Evolutionary conservation across 2,888 invertebrate genomes (phyloP).

Genomic region (Eulithis prunata): DNA sequence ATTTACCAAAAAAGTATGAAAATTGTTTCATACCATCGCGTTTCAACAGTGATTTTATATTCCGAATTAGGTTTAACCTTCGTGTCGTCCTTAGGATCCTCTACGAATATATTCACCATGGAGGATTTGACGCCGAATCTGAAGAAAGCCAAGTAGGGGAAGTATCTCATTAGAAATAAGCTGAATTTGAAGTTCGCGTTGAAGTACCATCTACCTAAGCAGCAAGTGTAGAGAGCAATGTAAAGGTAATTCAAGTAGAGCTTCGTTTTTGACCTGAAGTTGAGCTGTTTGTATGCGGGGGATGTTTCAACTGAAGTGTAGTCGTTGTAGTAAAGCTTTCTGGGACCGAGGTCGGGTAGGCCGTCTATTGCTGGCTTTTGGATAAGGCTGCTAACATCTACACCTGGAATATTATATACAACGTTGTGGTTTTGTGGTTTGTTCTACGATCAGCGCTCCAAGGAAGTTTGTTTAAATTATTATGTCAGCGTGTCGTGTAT

Average conservation of each 20-base stretch:
- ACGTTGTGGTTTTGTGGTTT: no score
- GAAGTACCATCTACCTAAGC: conserved; percentile 84
- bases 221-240: conserved; percentile 66
- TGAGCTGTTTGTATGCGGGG: conserved; percentile 72
- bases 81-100: conserved; percentile 65
- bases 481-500: no score
- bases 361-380: conserved; percentile 57
- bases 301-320: conserved; percentile 69
- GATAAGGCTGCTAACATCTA: conserved; percentile 58
- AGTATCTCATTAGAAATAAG: conserved; percentile 86
- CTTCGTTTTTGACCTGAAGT: conserved; percentile 58
- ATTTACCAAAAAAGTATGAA: conserved; percentile 57
- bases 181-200: conserved; percentile 85
- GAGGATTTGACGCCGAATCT: conserved; percentile 86
- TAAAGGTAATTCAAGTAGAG: conserved; percentile 51
- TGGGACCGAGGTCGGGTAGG: conserved; percentile 51
- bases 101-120: conserved; percentile 83
- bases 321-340: conserved; percentile 69
- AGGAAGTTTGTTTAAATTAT: no score
- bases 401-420: conserved; percentile 54
- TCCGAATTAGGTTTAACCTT: conserved; percentile 65
- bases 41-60: conserved; percentile 52
- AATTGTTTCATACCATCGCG: conserved; percentile 57
- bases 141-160: conserved; percentile 88
- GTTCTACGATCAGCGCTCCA: no score